A percentile compares a stretch with the other conserved stretches of the same genome.
Conservation (phyloP, 2,888 invertebrate genomes). For the Synergus laeviventris region DNA sequence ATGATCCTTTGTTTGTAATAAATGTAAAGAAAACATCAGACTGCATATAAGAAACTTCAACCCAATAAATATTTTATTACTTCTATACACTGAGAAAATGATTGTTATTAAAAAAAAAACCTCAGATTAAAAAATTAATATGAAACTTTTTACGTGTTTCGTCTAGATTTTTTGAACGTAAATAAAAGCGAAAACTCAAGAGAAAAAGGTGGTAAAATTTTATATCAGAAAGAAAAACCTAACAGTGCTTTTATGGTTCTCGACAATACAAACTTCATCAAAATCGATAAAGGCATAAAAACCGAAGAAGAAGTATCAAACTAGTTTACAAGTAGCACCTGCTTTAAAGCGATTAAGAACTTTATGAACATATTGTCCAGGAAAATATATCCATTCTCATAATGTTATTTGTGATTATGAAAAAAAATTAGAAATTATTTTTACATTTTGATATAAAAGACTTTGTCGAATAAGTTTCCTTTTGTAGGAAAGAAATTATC, state of each 20-base stretch:
- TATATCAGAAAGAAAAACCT: conserved; percentile 52
- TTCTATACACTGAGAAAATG: neutral
- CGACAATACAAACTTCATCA: conserved; percentile 46
- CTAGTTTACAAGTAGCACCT: conserved; percentile 4
- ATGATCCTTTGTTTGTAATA: no score
- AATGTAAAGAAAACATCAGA: no score
- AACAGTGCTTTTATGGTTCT: conserved; percentile 52
- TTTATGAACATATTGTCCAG: neutral
- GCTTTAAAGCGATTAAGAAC: conserved; percentile 13
- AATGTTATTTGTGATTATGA: neutral
- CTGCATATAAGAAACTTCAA: neutral
- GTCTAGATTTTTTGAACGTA: neutral
- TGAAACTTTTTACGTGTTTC: neutral
- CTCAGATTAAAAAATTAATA: neutral
- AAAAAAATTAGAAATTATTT: neutral
- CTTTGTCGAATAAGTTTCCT: conserved; percentile 1
- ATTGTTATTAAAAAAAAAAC: neutral
- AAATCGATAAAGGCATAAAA: conserved; percentile 30
- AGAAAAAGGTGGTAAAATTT: conserved; percentile 27
- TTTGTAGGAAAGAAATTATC: conserved; percentile 22
- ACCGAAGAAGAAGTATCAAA: conserved; percentile 5
- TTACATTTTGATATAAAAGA: neutral
- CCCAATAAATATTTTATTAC: neutral
- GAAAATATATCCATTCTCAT: neutral
- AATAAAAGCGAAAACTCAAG: conserved; percentile 7